Evolutionary conservation across 2,797 vertebrate genomes (phyloP), one percentile per base, ranked within the genome.

Genomic region (Platyrinchus mystaceus): DNA sequence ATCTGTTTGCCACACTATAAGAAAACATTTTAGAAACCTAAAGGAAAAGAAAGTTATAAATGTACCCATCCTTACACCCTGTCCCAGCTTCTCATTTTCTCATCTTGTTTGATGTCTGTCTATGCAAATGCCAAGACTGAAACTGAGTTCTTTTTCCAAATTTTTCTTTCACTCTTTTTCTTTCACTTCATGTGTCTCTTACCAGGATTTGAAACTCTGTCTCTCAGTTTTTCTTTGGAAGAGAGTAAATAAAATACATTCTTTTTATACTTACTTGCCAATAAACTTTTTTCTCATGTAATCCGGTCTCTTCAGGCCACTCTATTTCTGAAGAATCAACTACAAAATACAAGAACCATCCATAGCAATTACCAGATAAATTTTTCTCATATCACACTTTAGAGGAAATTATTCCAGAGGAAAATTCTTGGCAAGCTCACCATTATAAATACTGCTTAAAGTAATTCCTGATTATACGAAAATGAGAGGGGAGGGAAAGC

Each of bases 1-100:
- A 95, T 95, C 90, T 96, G 78, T 68, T 92, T 82, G 28, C 79
- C 46, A 85, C 71, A 39, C 50, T 67, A 34, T 63, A 79, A 44
- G 74, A 88, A 86, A 70, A 60, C 47, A 44, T 78, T 91, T 81
- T 50, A 69, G 79, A 88, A 94, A 81, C 20, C 7, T 59, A 67
- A 85, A 84, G 47, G 63, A 86, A 78, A 86, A 59, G 50, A 63
- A 84, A 73, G 37, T 63, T 49, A 77, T 67, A 80, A 74, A 67
- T 77, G n/a, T 89, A 55, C 46, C 20, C n/a, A 52, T 86, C 59
- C 36, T 89, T 89, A 58, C 20, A 53, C 37, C 27, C 37, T 26
- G 39, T 74, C 37, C 34, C 77, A 41, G 30, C 34, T 87, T 91
- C 64, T 49, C 6, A 3, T 87, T 87, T 84, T 41, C 34, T 58